A percentile compares a stretch with the other conserved stretches of the same genome.
These are phyloP conservation scores for Opisthocomus hoazin DNA, from an alignment of 2,113 vertebrate species.

Conservation along the genomic window DNA sequence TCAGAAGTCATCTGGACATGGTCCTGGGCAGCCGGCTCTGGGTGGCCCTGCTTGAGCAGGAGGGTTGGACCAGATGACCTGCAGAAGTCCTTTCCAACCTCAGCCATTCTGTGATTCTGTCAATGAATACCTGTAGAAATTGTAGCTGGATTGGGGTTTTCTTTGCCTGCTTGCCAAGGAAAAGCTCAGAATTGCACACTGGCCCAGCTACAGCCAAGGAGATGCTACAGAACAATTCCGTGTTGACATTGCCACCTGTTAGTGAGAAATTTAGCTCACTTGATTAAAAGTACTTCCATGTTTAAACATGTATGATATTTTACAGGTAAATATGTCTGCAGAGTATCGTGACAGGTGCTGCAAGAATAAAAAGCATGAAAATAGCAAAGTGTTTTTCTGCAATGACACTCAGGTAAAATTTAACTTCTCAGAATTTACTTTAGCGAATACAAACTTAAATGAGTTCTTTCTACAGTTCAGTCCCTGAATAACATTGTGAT, in stretches of 20 bases:
- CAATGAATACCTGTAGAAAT: neutral
- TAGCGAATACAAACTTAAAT: neutral
- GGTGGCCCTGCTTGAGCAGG: neutral
- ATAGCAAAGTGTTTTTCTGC: constrained; percentile 36
- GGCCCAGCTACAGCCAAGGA: neutral
- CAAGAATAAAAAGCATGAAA: neutral
- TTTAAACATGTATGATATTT: neutral
- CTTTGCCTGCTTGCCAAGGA: neutral
- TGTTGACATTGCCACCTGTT: neutral
- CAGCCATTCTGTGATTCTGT: neutral
- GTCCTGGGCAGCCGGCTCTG: too few species aligned
- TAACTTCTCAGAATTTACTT: neutral
- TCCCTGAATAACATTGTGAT: neutral
- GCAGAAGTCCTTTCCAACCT: neutral
- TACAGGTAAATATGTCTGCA: constrained; percentile 53
- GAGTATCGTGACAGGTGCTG: constrained; percentile 40
- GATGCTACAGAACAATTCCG: neutral
- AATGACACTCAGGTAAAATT: constrained; percentile 54
- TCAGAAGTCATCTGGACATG: rapidly evolving
- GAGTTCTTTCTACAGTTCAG: neutral
- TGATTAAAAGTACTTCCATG: neutral
- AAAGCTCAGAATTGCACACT: neutral
- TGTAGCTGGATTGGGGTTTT: neutral
- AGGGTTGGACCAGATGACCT: neutral
- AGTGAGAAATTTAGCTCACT: neutral